Conservation (phyloP, 2,113 vertebrate genomes). For the Onychostoma macrolepis region DNA sequence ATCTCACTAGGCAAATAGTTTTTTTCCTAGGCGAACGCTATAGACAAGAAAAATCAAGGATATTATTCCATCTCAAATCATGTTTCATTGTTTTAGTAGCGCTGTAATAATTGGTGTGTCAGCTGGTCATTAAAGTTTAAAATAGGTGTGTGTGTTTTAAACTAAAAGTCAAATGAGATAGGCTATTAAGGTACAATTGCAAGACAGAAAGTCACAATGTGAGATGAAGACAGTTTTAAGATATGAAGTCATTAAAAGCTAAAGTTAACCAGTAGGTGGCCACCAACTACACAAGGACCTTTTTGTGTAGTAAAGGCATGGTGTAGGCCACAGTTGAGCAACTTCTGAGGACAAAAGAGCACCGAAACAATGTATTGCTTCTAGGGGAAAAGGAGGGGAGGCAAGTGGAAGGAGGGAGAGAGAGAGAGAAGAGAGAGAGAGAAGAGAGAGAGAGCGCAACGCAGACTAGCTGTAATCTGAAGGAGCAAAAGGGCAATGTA, state of each 20-base stretch:
- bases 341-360: neutral
- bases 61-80: neutral
- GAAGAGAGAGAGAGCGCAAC: conserved; percentile 16
- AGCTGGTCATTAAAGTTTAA: too few species aligned
- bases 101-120: neutral
- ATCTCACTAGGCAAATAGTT: neutral
- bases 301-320: neutral
- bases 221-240: neutral
- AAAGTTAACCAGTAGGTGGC: neutral
- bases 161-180: too few species aligned
- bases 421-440: conserved; percentile 12
- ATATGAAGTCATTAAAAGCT: neutral
- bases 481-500: neutral
- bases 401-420: neutral
- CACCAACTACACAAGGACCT: neutral
- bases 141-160: too few species aligned
- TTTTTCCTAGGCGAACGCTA: neutral
- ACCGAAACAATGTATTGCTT: conserved; percentile 14
- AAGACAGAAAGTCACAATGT: too few species aligned
- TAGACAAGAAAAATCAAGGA: neutral
- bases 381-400: neutral
- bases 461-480: conserved; percentile 8
- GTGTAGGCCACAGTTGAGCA: neutral
- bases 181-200: too few species aligned
- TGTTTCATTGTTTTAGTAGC: neutral